Evolutionary conservation across 2,797 vertebrate species (phyloP), one percentile per base, ranked within the genome.

Genomic region (Hybognathus amarus): DNA sequence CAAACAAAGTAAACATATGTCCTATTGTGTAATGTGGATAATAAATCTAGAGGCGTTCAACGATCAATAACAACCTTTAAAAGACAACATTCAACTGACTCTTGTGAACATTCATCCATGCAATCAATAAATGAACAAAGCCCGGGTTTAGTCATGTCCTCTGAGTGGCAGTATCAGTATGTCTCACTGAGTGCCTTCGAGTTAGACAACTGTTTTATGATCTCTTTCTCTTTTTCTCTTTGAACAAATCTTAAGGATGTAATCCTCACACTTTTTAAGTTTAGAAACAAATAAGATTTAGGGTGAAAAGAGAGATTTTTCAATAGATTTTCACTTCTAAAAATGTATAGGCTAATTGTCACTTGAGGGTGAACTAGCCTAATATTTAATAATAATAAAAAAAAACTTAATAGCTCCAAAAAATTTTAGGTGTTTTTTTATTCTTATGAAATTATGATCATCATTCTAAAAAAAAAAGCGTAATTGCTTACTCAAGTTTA

Each of bases 161-260:
- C 74, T 69, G 40, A 70, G 83, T 78, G 82, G 73, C 85, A 84
- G 85, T 81, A 42, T 87, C 85, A 84, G 85, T 81, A 42, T 87
- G 67, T 66, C 50, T 42, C 73, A 84, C 64, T n/a, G 56, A 84
- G 47, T 20, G 6, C 36, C 22, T 61, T 80, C 12, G 13, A 56
- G 6, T 22, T 45, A 42, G 52, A 24, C 27, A 33, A 24, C 79
- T 33, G 67, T 71, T 71, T 45, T 12, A 70, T 18, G 18, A 33
- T 64, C 38, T n/a, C 10, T 52, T 50, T 73, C 20, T 63, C 38
- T n/a, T 80, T 80, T n/a, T n/a, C 18, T 9, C 3, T 47, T 50
- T 64, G 12, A 67, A 52, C n/a, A 13, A 15, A 67, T 56, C 20
- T 20, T n/a, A n/a, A n/a, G n/a, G n/a, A n/a, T n/a, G n/a, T n/a